These are phyloP conservation scores for Mionectes macconnelli DNA, from an alignment of 2,113 vertebrate species.

Conservation along the genomic window DNA sequence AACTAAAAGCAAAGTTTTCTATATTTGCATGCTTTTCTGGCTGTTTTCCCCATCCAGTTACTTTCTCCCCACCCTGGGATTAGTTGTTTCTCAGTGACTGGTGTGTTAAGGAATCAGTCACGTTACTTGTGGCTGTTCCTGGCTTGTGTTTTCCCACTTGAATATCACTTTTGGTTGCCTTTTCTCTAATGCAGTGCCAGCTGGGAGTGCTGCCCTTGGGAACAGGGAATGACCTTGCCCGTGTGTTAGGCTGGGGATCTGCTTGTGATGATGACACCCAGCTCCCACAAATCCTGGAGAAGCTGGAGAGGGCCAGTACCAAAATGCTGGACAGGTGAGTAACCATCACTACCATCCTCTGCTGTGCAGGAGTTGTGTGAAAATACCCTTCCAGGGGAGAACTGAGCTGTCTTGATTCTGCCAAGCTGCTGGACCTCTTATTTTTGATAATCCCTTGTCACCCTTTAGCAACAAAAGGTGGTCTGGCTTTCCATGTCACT, in stretches of 20 bases:
- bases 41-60: neutral
- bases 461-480: neutral
- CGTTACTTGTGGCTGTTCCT: neutral
- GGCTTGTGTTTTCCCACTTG: neutral
- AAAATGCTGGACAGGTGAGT: constrained; percentile 96
- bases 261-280: constrained; percentile 95
- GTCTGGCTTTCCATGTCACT: neutral
- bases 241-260: constrained; percentile 95
- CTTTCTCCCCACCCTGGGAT: neutral
- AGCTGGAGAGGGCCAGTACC: constrained; percentile 95
- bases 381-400: neutral
- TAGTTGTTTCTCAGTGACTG: neutral
- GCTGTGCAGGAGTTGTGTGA: neutral
- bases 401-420: neutral
- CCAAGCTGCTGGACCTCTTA: neutral
- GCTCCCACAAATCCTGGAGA: constrained; percentile 95
- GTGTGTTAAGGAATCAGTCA: neutral
- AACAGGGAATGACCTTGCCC: constrained; percentile 94
- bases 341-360: neutral
- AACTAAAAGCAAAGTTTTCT: neutral
- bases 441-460: neutral
- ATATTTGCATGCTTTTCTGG: neutral
- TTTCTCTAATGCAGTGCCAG: constrained; percentile 82
- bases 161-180: neutral
- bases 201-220: constrained; percentile 93